A percentile compares a stretch with the other conserved stretches of the same genome.
Evolutionary conservation across 2,888 invertebrate genomes (phyloP).

Genomic region (Quadroppia sp.): DNA sequence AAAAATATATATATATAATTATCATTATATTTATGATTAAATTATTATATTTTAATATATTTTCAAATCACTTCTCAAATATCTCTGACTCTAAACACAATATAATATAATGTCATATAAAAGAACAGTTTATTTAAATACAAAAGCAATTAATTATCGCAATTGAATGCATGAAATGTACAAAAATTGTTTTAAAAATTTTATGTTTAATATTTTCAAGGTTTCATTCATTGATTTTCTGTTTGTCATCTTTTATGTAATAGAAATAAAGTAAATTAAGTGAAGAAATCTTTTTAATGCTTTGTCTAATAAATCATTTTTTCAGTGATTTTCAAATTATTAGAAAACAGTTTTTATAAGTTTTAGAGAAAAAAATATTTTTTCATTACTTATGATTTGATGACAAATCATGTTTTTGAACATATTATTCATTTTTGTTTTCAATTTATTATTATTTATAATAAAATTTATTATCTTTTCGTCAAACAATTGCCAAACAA

Average conservation of each 20-base stretch:
- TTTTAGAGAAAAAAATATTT: no score
- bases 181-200: neutral
- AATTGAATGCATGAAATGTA: neutral
- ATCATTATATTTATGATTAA: conserved; percentile 2
- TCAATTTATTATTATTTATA: neutral
- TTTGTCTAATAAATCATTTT: neutral
- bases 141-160: conserved; percentile 1
- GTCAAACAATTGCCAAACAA: neutral
- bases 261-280: neutral
- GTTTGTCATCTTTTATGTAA: conserved; percentile 21
- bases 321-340: neutral
- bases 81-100: neutral
- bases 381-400: no score
- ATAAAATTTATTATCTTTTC: neutral
- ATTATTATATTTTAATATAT: neutral
- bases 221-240: neutral
- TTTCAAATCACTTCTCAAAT: neutral
- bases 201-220: conserved; percentile 10
- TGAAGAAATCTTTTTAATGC: neutral
- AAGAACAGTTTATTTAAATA: conserved; percentile 7
- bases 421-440: neutral
- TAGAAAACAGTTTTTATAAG: neutral
- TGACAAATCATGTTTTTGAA: neutral
- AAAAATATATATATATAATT: neutral
- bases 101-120: neutral